phyloP scores from a whole-genome alignment of 1,140 invertebrate species.

The Drosophila nebulosa region DNA sequence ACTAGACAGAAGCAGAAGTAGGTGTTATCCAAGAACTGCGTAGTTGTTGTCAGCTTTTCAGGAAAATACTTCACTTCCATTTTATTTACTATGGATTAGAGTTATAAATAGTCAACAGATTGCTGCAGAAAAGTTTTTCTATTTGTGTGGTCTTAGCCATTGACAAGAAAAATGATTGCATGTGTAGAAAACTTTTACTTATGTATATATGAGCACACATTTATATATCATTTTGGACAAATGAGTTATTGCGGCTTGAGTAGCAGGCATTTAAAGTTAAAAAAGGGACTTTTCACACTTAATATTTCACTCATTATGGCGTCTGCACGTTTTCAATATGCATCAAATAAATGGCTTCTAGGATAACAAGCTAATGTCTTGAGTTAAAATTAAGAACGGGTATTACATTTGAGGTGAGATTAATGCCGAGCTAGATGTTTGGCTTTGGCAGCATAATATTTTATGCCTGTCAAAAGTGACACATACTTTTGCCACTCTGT shows the following conservation, averaged over 20 bases:
- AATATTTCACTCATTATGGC: conserved; percentile 55
- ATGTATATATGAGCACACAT: not conserved
- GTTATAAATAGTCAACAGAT: conserved; percentile 53
- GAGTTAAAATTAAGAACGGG: too few species aligned
- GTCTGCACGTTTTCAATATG: conserved; percentile 40
- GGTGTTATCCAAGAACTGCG: conserved; percentile 17
- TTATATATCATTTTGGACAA: not conserved
- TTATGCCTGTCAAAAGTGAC: conserved; percentile 4
- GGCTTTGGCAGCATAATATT: conserved; percentile 19
- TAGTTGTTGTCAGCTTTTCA: conserved; percentile 5
- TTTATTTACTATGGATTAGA: conserved; percentile 1
- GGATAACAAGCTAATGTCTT: not conserved
- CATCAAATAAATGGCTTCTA: conserved; percentile 21
- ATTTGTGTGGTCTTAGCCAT: conserved; percentile 26
- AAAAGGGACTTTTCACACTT: conserved; percentile 26
- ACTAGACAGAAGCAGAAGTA: not conserved
- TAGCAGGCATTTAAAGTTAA: conserved; percentile 6
- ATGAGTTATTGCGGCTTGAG: conserved; percentile 5
- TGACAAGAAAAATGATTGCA: conserved; percentile 32
- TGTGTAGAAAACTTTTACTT: conserved; percentile 26
- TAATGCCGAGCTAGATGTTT: conserved; percentile 28
- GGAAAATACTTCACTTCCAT: conserved; percentile 1
- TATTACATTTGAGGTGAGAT: not conserved
- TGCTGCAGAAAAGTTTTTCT: conserved; percentile 37
- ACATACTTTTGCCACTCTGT: not conserved